These are phyloP conservation scores for Cryptomyrus ogoouensis DNA, from an alignment of 2,113 vertebrate genomes.

Conservation along the genomic window DNA sequence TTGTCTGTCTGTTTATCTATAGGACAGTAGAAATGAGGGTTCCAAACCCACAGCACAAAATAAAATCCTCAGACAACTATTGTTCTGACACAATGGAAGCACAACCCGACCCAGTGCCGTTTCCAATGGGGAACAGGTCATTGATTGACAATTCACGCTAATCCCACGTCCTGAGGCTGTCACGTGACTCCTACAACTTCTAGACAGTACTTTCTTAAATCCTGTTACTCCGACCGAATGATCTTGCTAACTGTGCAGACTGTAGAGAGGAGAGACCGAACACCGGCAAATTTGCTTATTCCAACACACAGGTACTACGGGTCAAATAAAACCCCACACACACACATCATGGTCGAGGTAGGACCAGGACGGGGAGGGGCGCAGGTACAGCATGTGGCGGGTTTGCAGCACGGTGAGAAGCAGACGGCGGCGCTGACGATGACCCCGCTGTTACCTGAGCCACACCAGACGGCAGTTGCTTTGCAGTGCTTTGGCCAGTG, in stretches of 20 bases:
- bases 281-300: not conserved
- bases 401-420: not conserved
- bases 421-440: not conserved
- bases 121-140: not conserved
- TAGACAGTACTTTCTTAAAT: not conserved
- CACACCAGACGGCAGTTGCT: constrained; percentile 58
- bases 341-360: not conserved
- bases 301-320: not conserved
- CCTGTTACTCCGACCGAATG: not conserved
- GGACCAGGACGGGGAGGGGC: not conserved
- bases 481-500: constrained; percentile 65
- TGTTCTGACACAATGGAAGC: not conserved
- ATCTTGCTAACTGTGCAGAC: not conserved
- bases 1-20: not conserved
- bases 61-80: not conserved
- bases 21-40: not conserved
- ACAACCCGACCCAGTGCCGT: not conserved
- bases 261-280: not conserved
- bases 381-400: not conserved
- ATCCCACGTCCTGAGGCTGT: not conserved
- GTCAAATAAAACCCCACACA: not conserved
- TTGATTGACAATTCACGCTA: not conserved
- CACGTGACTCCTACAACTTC: not conserved
- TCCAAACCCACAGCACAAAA: not conserved
- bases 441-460: constrained; percentile 64